phyloP scores from a whole-genome alignment of 2,113 vertebrate genomes.

The Narcine bancroftii region DNA sequence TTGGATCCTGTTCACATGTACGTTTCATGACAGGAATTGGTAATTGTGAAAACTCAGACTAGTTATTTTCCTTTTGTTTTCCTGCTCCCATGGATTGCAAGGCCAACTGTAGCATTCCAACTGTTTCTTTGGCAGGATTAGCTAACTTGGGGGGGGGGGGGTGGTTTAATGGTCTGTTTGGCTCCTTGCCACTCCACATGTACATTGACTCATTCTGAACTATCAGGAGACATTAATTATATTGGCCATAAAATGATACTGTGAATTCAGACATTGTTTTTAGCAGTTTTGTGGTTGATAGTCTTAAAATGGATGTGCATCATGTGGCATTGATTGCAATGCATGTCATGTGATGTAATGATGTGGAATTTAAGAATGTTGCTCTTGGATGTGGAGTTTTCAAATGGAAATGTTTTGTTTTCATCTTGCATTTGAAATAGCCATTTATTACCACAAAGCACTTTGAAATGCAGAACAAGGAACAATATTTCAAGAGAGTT shows the following conservation, averaged over 20 bases:
- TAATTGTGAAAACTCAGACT: neutral
- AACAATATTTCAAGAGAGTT: neutral
- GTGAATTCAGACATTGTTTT: neutral
- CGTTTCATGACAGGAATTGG: neutral
- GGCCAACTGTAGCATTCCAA: constrained; percentile 12
- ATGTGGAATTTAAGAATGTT: neutral
- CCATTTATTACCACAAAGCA: neutral
- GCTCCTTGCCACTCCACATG: neutral
- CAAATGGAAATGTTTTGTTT: neutral
- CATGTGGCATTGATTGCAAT: neutral
- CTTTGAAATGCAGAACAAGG: neutral
- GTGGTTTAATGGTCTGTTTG: constrained; percentile 9
- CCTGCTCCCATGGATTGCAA: neutral
- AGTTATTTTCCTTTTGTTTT: neutral
- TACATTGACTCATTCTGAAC: constrained; percentile 1
- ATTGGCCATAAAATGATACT: constrained; percentile 12
- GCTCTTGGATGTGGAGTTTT: neutral
- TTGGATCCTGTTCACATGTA: neutral
- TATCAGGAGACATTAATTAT: neutral
- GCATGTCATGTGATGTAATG: neutral
- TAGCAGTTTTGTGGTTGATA: neutral
- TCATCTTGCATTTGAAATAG: neutral
- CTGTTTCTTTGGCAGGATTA: neutral
- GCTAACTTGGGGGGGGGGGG: neutral
- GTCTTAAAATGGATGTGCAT: neutral